Evolutionary conservation across 2,113 vertebrate species (phyloP).

Genomic region (Plecotus auritus): DNA sequence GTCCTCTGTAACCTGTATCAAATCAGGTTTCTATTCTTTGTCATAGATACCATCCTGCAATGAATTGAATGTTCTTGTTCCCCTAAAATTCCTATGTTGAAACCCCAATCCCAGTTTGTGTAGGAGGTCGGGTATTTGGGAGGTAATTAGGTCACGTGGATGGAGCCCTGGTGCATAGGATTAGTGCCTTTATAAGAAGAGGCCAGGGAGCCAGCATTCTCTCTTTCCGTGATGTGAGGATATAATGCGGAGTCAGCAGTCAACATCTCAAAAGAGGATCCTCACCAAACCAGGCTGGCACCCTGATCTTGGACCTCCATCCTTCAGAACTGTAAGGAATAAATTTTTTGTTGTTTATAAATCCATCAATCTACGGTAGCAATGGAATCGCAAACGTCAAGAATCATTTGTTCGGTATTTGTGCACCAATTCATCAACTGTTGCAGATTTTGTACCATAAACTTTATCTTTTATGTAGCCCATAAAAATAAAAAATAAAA

Average conservation of each 20-base stretch:
- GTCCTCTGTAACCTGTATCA: not conserved
- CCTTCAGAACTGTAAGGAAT: not conserved
- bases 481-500: too few species aligned
- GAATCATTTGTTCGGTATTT: too few species aligned
- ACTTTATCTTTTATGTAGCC: too few species aligned
- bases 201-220: not conserved
- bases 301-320: not conserved
- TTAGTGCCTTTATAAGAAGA: not conserved
- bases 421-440: too few species aligned
- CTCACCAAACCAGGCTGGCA: not conserved
- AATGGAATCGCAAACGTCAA: too few species aligned
- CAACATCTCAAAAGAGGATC: not conserved
- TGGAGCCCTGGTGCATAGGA: not conserved
- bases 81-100: not conserved
- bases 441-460: too few species aligned
- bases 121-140: not conserved
- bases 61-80: not conserved
- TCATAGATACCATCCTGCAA: too few species aligned
- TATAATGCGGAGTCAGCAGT: not conserved
- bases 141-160: not conserved
- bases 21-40: not conserved
- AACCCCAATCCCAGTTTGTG: not conserved
- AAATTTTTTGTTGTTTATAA: not conserved
- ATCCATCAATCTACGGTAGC: not conserved
- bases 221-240: not conserved